A percentile compares a stretch with the other conserved stretches of the same genome.
phyloP scores from a whole-genome alignment of 2,113 vertebrate genomes.

The Candoia aspera region DNA sequence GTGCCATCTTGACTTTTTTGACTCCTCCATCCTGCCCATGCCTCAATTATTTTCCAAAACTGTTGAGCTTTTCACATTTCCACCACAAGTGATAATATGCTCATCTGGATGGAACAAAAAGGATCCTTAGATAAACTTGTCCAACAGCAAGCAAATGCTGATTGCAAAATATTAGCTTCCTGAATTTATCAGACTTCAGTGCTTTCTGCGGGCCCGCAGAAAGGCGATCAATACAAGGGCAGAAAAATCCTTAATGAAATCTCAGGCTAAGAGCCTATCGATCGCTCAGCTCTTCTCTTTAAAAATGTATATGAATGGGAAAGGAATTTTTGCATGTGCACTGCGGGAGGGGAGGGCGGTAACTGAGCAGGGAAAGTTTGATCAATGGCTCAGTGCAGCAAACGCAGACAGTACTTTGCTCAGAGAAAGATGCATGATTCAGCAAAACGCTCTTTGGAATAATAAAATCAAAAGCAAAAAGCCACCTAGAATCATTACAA shows the following conservation, averaged over 20 bases:
- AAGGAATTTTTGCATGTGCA: neutral
- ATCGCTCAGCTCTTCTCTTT: conserved; percentile 19
- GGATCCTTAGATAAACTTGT: neutral
- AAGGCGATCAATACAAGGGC: neutral
- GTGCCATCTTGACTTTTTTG: neutral
- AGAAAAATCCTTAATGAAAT: conserved; percentile 38
- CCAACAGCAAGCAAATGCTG: neutral
- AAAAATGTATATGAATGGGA: conserved; percentile 36
- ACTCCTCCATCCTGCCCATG: neutral
- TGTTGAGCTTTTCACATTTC: neutral
- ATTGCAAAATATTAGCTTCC: neutral
- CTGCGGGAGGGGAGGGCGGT: neutral
- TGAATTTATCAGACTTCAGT: neutral
- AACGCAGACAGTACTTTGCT: neutral
- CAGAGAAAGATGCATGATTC: neutral
- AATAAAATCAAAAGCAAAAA: neutral
- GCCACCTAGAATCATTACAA: neutral
- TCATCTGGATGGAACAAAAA: neutral
- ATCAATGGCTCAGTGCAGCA: neutral
- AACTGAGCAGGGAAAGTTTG: neutral
- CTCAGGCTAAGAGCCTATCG: conserved; percentile 39
- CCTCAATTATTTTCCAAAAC: neutral
- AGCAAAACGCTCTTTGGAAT: neutral
- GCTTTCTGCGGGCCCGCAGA: neutral
- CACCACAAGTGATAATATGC: neutral